Evolutionary conservation across 2,888 invertebrate genomes (phyloP).

Genomic region (Euplexia lucipara): DNA sequence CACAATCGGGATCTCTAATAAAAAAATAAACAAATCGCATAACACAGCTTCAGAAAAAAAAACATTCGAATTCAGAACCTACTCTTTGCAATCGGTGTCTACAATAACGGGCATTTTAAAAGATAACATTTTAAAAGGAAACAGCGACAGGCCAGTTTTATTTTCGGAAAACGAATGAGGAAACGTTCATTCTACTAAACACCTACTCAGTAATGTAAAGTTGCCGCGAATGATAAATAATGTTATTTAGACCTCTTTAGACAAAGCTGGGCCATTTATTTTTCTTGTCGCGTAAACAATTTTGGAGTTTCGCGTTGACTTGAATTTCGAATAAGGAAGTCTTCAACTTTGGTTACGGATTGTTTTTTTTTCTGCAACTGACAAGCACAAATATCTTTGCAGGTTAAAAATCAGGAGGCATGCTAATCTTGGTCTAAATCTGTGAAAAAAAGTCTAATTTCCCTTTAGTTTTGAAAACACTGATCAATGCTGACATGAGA

Average conservation of each 20-base stretch:
- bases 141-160: constrained; percentile 1
- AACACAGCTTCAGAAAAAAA: no score
- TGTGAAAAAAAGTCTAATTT: no score
- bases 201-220: neutral
- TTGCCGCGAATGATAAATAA: constrained; percentile 18
- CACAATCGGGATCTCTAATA: no score
- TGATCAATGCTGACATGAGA: no score
- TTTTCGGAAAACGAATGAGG: constrained; percentile 4
- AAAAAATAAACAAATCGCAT: no score
- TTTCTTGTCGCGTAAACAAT: constrained; percentile 45
- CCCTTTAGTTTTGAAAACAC: no score
- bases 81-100: no score
- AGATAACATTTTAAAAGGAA: neutral
- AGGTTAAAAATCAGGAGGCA: neutral
- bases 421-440: no score
- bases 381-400: no score
- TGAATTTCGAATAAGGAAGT: constrained; percentile 27
- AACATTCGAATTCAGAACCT: no score
- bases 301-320: constrained; percentile 11
- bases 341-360: constrained; percentile 2
- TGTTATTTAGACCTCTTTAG: constrained; percentile 15
- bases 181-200: constrained; percentile 10
- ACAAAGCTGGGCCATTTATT: constrained; percentile 26
- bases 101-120: neutral
- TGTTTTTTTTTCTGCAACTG: neutral